Evolutionary conservation across 2,888 invertebrate genomes (phyloP).

Genomic region (Napeogenes sylphis): DNA sequence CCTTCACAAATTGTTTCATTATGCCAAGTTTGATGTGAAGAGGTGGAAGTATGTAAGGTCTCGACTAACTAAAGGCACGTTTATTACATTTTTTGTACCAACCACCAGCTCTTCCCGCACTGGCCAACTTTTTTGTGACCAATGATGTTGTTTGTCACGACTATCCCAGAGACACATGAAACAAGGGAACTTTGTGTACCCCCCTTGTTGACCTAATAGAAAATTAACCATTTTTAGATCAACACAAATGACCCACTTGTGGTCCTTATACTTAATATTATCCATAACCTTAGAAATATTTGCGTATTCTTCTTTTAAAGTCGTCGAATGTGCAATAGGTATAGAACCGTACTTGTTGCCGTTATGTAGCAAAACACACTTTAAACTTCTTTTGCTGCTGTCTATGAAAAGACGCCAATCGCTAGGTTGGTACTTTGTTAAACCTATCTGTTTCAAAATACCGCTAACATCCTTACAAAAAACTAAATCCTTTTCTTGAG

Average conservation of each 20-base stretch:
- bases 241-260: conserved; percentile 19
- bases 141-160: conserved; percentile 17
- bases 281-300: conserved; percentile 18
- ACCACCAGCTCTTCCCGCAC: background rate
- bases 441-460: too few species aligned
- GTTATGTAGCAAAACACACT: conserved; percentile 7
- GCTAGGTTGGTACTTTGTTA: too few species aligned
- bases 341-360: conserved; percentile 23
- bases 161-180: conserved; percentile 28
- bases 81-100: conserved; percentile 23
- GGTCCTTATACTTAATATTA: conserved; percentile 18
- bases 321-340: conserved; percentile 16
- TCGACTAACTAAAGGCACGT: conserved; percentile 16
- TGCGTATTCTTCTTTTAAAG: conserved; percentile 18
- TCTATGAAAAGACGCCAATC: too few species aligned
- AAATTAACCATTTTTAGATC: conserved; percentile 25
- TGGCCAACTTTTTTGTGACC: conserved; percentile 7
- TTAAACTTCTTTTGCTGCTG: too few species aligned
- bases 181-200: conserved; percentile 17
- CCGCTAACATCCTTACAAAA: too few species aligned
- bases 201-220: conserved; percentile 8
- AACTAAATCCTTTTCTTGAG: too few species aligned
- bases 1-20: conserved; percentile 28
- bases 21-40: conserved; percentile 27
- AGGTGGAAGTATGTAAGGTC: conserved; percentile 24